Conservation (phyloP, 92 coral and sea anemone genomes). For the Porites evermanni region DNA sequence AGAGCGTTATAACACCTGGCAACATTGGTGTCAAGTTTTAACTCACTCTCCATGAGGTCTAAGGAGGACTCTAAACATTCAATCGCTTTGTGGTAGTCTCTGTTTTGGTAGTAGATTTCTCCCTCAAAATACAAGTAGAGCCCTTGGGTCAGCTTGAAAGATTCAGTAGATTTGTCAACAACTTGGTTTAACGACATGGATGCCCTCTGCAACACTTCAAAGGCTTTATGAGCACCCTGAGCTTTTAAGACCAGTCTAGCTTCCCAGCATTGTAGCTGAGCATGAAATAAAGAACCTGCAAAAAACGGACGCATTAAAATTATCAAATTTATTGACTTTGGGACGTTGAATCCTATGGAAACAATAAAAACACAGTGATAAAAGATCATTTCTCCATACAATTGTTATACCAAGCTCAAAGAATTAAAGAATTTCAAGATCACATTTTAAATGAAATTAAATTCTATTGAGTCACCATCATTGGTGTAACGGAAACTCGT, state of each 20-base stretch:
- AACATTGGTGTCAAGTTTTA: slow-evolving; percentile 35
- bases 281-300: too few species aligned
- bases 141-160: slow-evolving; percentile 1
- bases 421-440: slow-evolving; percentile 58
- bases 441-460: slow-evolving; percentile 55
- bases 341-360: too few species aligned
- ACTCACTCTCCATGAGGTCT: background rate
- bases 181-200: too few species aligned
- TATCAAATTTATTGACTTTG: too few species aligned
- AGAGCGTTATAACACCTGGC: slow-evolving; percentile 68
- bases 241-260: background rate
- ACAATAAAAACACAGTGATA: too few species aligned
- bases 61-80: slow-evolving; percentile 39
- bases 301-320: too few species aligned
- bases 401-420: slow-evolving; percentile 50
- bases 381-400: too few species aligned
- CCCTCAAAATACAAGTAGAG: slow-evolving; percentile 37
- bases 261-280: too few species aligned
- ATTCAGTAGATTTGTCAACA: background rate
- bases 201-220: background rate
- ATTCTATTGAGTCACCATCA: slow-evolving; percentile 43
- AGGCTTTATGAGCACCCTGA: too few species aligned
- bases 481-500: slow-evolving; percentile 71
- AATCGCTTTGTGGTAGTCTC: slow-evolving; percentile 16
- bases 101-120: slow-evolving; percentile 25